Conservation (phyloP, 2,113 vertebrate species). For the Aptenodytes forsteri region DNA sequence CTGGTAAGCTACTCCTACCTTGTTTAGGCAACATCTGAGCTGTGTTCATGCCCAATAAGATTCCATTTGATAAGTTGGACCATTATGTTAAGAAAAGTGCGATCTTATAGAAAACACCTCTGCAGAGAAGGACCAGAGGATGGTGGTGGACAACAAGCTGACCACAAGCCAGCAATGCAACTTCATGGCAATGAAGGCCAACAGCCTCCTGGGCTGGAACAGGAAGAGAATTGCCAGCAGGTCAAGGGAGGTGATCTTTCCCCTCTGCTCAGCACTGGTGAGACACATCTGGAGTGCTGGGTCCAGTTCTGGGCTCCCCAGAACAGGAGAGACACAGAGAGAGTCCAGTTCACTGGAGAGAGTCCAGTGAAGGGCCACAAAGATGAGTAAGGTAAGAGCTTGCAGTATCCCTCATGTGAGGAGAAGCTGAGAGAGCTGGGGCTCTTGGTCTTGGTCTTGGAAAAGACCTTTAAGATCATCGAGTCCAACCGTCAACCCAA, state of each 20-base stretch:
- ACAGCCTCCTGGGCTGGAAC: background rate
- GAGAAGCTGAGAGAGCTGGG: background rate
- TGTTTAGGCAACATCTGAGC: background rate
- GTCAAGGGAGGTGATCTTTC: background rate
- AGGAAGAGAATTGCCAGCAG: background rate
- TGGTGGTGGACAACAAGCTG: background rate
- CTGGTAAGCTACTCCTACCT: background rate
- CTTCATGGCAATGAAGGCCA: background rate
- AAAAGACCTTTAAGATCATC: too few relatives aligned
- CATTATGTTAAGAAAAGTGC: background rate
- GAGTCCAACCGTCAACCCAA: too few relatives aligned
- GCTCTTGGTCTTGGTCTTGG: too few relatives aligned
- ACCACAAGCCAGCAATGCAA: background rate
- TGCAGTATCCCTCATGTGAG: background rate
- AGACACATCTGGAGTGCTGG: background rate
- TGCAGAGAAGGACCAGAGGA: background rate
- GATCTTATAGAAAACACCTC: background rate
- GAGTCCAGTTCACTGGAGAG: background rate
- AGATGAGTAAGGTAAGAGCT: background rate
- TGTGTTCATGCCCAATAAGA: background rate
- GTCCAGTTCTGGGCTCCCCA: background rate
- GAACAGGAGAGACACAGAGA: rapidly evolving
- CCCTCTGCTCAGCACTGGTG: background rate
- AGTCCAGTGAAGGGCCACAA: background rate
- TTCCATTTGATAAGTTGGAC: background rate